phyloP scores from a whole-genome alignment of 2,888 invertebrate genomes.

The Hypomecis punctinalis region DNA sequence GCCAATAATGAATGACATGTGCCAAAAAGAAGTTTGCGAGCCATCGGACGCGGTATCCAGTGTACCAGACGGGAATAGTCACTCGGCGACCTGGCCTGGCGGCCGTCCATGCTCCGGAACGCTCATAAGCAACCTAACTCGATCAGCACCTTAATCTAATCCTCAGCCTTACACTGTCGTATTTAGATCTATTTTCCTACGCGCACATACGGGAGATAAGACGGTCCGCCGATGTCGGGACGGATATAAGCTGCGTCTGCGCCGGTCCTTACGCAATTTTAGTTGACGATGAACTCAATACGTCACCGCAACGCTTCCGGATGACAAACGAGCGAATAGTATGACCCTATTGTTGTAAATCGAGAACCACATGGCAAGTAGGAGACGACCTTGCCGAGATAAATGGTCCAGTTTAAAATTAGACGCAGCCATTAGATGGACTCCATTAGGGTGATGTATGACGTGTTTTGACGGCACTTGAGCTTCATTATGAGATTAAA shows the following conservation, averaged over 20 bases:
- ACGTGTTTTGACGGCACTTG: constrained; percentile 54
- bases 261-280: constrained; percentile 78
- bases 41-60: constrained; percentile 72
- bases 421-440: constrained; percentile 52
- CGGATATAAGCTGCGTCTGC: constrained; percentile 79
- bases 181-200: constrained; percentile 62
- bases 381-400: constrained; percentile 59
- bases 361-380: constrained; percentile 59
- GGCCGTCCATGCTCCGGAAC: constrained; percentile 69
- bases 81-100: constrained; percentile 81
- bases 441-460: constrained; percentile 53
- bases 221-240: constrained; percentile 53
- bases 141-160: constrained; percentile 55
- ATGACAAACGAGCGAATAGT: constrained; percentile 68
- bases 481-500: constrained; percentile 49
- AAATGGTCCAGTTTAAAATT: constrained; percentile 52
- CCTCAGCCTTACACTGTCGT: constrained; percentile 64
- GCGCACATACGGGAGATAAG: constrained; percentile 54
- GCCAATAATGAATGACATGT: constrained; percentile 70
- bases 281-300: constrained; percentile 80
- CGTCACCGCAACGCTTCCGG: constrained; percentile 78
- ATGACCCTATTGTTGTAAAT: constrained; percentile 61
- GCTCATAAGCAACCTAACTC: constrained; percentile 62
- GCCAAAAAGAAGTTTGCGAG: constrained; percentile 68
- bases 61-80: constrained; percentile 83